These are phyloP conservation scores for Datnioides undecimradiatus DNA, from an alignment of 2,113 vertebrate genomes.

Conservation along the genomic window DNA sequence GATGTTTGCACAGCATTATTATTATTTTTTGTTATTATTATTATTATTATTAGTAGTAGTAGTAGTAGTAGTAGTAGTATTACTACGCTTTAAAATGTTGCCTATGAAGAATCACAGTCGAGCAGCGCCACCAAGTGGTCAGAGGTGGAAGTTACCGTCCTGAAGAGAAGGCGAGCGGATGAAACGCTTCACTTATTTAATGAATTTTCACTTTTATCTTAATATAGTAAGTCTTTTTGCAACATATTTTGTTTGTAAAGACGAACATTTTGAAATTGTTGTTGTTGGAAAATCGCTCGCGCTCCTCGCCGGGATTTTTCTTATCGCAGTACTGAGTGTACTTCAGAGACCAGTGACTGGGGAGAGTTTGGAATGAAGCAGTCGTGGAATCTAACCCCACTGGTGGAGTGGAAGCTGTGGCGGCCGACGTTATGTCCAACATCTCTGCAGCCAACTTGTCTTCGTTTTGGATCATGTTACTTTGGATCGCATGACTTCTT, in stretches of 20 bases:
- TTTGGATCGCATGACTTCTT: neutral
- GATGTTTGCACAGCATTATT: neutral
- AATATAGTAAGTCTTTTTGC: neutral
- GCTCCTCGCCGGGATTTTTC: no score
- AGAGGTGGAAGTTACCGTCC: neutral
- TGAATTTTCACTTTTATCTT: neutral
- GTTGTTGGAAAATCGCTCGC: no score
- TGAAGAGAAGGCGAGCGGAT: neutral
- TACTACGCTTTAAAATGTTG: neutral
- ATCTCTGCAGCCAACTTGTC: conserved; percentile 2
- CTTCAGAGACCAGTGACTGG: neutral
- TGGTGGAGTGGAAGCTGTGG: neutral
- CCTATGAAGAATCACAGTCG: neutral
- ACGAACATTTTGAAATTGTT: neutral
- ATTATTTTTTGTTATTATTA: neutral
- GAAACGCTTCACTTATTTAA: neutral
- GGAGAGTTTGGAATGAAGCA: neutral
- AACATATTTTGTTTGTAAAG: neutral
- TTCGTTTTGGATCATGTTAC: conserved; percentile 1
- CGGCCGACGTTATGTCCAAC: neutral
- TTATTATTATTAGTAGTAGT: neutral
- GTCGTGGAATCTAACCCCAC: neutral
- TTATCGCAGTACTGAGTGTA: neutral
- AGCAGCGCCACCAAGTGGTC: conserved; percentile 60
- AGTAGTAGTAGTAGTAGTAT: neutral